Base-by-base conservation (phyloP, 2,797 vertebrate genomes). In the Neosilurus mollespiculum region DNA sequence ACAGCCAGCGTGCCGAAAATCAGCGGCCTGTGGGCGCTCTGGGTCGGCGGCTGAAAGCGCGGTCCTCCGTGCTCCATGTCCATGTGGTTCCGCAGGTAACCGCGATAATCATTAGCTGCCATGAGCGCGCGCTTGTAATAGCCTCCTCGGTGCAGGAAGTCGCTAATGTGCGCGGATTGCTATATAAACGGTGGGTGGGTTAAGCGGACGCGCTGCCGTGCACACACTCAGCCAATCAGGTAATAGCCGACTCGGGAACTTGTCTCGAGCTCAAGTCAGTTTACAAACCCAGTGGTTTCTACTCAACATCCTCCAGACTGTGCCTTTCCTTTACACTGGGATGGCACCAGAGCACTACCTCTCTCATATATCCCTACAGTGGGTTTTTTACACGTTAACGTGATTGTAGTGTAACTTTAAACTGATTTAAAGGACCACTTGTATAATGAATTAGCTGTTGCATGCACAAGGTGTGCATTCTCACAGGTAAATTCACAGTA, bases 1-100 rank as follows among this genome's bases (percentile, higher is more conserved):
- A 97, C 93, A 75, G 95, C 92, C 1, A 98, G 95, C 37, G 96
- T 96, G 83, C 94, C 94, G 83, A 97, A 94, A 0, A 96, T 89
- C 10, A 96, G 92, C 56, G 94, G 92, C 56, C 94, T 91, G 87
- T 94, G 92, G 0, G 93, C 93, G 85, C 86, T 91, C 37, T 89
- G 92, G 59, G 86, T 90, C 59, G 92, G 83, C 66, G 91, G 83
- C 84, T 93, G 92, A 83, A 93, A 92, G 86, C 95, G 94, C 82
- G 91, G 89, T 81, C 92, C 93, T 5, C 89, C 93, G 3, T 91
- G 89, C 91, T 95, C 94, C 71, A 94, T 88, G 85, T 94, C 93
- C 77, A 89, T 89, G 73, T 89, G 86, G 90, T 90, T 94, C 90
- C 93, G 93, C 91, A 94, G 92, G 91, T 95, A 95, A 86, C 91